These are phyloP conservation scores for Megalopta genalis DNA, from an alignment of 1,140 invertebrate species.

Conservation along the genomic window DNA sequence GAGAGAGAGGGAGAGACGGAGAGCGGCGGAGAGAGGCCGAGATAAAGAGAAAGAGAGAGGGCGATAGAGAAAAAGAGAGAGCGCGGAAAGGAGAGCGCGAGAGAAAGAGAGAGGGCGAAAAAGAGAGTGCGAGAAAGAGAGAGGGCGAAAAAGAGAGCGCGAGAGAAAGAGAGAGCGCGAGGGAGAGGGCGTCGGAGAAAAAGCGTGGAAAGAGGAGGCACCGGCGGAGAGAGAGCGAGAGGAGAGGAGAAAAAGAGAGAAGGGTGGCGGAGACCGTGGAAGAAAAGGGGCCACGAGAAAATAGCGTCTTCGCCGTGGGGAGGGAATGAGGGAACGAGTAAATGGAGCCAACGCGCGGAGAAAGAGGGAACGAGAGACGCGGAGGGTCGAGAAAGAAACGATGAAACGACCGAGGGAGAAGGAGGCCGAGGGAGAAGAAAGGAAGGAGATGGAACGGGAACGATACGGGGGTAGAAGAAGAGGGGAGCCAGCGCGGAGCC, in stretches of 20 bases:
- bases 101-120: conserved; percentile 17
- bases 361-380: conserved; percentile 51
- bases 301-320: conserved; percentile 67
- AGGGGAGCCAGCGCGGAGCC: conserved; percentile 1
- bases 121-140: conserved; percentile 35
- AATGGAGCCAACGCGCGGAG: conserved; percentile 59
- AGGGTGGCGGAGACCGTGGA: conserved; percentile 56
- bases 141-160: conserved; percentile 17
- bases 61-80: conserved; percentile 53
- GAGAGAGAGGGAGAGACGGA: conserved; percentile 35
- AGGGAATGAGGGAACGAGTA: conserved; percentile 55
- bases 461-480: conserved; percentile 57
- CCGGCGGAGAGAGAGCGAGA: conserved; percentile 38
- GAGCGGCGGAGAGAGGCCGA: conserved; percentile 39
- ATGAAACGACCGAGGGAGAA: conserved; percentile 63
- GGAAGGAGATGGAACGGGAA: conserved; percentile 51
- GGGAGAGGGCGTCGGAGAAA: conserved; percentile 37
- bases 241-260: conserved; percentile 53
- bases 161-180: conserved; percentile 10
- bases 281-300: conserved; percentile 70
- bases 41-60: conserved; percentile 42
- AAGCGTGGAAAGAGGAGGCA: conserved; percentile 42
- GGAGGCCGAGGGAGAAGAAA: conserved; percentile 50
- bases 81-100: conserved; percentile 9
- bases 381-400: conserved; percentile 63